These are phyloP conservation scores for Phyllopteryx taeniolatus DNA, from an alignment of 2,113 vertebrate genomes.

Conservation along the genomic window DNA sequence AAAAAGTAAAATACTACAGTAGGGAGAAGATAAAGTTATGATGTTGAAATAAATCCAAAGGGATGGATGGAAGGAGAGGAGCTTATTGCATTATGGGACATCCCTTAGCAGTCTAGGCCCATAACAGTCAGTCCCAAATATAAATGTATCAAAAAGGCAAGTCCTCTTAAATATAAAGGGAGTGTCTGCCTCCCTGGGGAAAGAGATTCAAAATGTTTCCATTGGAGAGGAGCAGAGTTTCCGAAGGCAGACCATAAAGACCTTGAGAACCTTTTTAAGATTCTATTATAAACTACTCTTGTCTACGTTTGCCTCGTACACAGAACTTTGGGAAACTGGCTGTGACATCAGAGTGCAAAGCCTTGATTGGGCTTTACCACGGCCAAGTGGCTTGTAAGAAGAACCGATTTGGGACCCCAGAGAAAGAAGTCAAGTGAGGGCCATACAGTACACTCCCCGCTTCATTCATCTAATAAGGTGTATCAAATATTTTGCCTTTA, in stretches of 20 bases:
- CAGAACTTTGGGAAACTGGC: constrained; percentile 10
- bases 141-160: constrained; percentile 1
- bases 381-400: constrained; percentile 9
- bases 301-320: not conserved
- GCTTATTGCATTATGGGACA: not conserved
- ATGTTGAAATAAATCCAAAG: constrained; percentile 3
- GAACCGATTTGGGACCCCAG: constrained; percentile 71
- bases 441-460: not conserved
- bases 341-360: constrained; percentile 8
- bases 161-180: not conserved
- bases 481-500: not conserved
- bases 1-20: not conserved
- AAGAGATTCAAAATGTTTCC: not conserved
- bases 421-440: constrained; percentile 80
- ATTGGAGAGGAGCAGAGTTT: not conserved
- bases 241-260: not conserved
- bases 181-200: not conserved
- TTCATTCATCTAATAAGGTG: not conserved
- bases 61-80: not conserved
- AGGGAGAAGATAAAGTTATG: not conserved
- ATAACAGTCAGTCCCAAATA: constrained; percentile 1
- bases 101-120: not conserved
- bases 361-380: constrained; percentile 5
- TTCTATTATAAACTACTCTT: not conserved
- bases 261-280: not conserved